Percentiles rank a stretch among this genome's conserved stretches.
Conservation (phyloP, 2,113 vertebrate species). For the Oncorhynchus nerka region DNA sequence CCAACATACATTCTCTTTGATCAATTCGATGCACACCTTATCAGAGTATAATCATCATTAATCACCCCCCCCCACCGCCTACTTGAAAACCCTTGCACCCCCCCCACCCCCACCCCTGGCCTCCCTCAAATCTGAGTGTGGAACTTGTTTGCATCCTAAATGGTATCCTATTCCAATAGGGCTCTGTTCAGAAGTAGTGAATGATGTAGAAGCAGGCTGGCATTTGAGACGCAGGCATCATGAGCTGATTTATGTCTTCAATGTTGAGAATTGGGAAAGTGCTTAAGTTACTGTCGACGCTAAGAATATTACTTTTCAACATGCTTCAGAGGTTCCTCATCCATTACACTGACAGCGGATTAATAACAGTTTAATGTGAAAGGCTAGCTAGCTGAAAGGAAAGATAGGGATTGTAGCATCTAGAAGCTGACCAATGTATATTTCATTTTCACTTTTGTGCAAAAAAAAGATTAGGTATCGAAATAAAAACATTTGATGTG, state of each 20-base stretch:
- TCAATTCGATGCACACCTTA: constrained; percentile 55
- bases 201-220: constrained; percentile 13
- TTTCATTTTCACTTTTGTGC: constrained; percentile 35
- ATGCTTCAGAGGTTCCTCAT: constrained; percentile 50
- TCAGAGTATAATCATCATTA: constrained; percentile 32
- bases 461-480: not conserved
- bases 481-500: constrained; percentile 24
- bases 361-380: constrained; percentile 54
- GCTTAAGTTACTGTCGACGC: constrained; percentile 44
- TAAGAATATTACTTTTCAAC: constrained; percentile 41
- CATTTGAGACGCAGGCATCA: constrained; percentile 35
- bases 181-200: not conserved
- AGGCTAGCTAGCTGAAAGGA: not conserved
- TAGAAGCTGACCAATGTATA: constrained; percentile 53
- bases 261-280: not conserved
- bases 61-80: not conserved
- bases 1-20: constrained; percentile 47
- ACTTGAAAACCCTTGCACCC: too few relatives aligned
- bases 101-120: not conserved
- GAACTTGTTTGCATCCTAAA: not conserved
- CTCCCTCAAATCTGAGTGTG: too few relatives aligned
- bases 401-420: constrained; percentile 8
- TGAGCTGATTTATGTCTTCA: not conserved
- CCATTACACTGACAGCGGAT: constrained; percentile 60
- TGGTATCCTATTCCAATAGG: not conserved